A percentile compares a stretch with the other conserved stretches of the same genome.
Conservation (phyloP, 2,797 vertebrate species). For the Acipenser ruthenus region DNA sequence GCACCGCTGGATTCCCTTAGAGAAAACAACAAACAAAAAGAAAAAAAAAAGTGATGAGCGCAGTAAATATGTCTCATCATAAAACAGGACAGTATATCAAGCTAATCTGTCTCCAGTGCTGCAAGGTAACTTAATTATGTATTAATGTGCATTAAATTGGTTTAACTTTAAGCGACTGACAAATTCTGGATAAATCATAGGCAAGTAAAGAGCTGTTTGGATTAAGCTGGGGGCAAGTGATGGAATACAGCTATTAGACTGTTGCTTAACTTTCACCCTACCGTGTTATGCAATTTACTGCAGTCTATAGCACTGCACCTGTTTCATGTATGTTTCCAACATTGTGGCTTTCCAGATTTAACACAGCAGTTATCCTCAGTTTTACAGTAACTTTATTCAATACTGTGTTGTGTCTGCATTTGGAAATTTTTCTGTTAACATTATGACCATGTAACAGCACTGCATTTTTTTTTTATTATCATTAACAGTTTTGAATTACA, state of each 20-base stretch:
- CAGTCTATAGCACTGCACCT: constrained; percentile 36
- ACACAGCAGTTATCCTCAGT: constrained; percentile 43
- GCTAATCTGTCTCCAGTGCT: background rate
- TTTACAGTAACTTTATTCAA: constrained; percentile 46
- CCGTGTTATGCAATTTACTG: background rate
- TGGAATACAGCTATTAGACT: too few species aligned
- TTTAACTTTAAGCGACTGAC: background rate
- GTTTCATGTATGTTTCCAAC: constrained; percentile 32
- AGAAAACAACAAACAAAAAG: too few species aligned
- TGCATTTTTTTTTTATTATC: background rate
- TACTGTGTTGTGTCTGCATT: background rate
- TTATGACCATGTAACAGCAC: too few species aligned
- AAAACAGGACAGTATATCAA: background rate
- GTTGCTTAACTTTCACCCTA: constrained; percentile 2
- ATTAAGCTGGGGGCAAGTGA: too few species aligned
- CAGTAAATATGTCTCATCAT: background rate
- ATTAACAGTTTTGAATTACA: background rate
- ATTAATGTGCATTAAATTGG: background rate
- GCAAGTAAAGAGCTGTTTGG: too few species aligned
- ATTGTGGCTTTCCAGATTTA: constrained; percentile 39
- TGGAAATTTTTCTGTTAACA: too few species aligned
- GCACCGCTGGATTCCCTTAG: constrained; percentile 64
- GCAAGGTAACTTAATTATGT: too few species aligned
- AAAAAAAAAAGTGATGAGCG: too few species aligned
- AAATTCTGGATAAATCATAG: background rate